phyloP scores from a whole-genome alignment of 1,140 invertebrate genomes.

The Neoseiulus cucumeris region DNA sequence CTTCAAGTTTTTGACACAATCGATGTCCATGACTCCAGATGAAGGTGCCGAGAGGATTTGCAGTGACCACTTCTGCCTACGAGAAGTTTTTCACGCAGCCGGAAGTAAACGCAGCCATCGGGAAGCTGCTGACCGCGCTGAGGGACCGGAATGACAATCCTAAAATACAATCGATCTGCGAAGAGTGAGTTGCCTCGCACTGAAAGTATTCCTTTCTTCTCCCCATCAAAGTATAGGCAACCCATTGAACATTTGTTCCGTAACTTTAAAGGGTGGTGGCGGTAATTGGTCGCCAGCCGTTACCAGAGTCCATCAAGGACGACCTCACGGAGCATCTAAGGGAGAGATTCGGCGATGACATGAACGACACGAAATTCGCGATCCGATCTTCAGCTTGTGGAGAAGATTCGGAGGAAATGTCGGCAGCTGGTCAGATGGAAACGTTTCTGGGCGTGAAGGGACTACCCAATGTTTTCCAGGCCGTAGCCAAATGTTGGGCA shows the following conservation, averaged over 20 bases:
- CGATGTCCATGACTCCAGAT: too few species aligned
- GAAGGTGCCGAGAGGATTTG: constrained; percentile 40
- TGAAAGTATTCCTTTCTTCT: too few species aligned
- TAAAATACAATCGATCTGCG: constrained; percentile 21
- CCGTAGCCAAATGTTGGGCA: constrained; percentile 50
- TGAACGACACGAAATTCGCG: constrained; percentile 25
- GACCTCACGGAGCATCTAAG: constrained; percentile 25
- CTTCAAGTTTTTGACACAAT: too few species aligned
- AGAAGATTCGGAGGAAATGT: constrained; percentile 52
- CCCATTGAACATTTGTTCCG: too few species aligned
- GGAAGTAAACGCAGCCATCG: constrained; percentile 19
- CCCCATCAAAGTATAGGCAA: too few species aligned
- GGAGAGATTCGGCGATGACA: constrained; percentile 20
- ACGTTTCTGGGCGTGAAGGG: constrained; percentile 44
- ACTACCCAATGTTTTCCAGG: constrained; percentile 31
- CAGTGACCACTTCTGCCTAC: constrained; percentile 36
- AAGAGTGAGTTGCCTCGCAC: constrained; percentile 18
- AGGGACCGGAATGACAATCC: constrained; percentile 14
- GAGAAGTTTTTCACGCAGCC: constrained; percentile 31
- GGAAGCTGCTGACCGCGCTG: constrained; percentile 21
- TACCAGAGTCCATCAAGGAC: constrained; percentile 13
- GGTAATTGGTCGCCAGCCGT: constrained; percentile 20
- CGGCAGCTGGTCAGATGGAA: constrained; percentile 62
- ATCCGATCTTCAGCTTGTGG: constrained; percentile 40
- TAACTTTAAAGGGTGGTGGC: constrained; percentile 18